Percentiles rank a stretch among this genome's conserved stretches.
phyloP scores from a whole-genome alignment of 2,113 vertebrate genomes.

The Okapia johnstoni region DNA sequence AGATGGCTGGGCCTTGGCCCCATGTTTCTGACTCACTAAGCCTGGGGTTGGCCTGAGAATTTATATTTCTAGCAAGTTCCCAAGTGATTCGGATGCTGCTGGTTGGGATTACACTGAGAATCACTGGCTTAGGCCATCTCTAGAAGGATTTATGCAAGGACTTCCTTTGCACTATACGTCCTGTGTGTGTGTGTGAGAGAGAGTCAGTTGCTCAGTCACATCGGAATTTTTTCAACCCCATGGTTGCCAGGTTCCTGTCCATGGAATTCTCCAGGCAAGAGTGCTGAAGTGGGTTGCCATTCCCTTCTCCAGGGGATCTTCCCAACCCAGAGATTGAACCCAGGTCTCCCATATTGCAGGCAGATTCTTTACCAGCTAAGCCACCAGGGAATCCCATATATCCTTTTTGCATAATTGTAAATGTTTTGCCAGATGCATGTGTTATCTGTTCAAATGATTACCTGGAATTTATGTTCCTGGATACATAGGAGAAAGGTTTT shows the following conservation, averaged over 20 bases:
- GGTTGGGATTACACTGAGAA: background rate
- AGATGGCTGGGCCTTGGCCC: background rate
- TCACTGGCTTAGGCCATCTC: background rate
- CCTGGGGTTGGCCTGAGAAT: background rate
- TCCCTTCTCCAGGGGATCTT: background rate
- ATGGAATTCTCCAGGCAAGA: background rate
- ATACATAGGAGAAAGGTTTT: background rate
- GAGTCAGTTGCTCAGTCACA: background rate
- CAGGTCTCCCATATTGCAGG: background rate
- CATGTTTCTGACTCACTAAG: background rate
- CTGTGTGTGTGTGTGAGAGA: background rate
- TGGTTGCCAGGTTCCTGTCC: background rate
- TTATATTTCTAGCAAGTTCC: background rate
- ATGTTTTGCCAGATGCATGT: background rate
- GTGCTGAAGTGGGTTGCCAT: background rate
- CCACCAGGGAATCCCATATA: background rate
- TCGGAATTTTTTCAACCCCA: background rate
- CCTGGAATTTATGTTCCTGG: background rate
- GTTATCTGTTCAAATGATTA: background rate
- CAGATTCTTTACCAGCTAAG: background rate
- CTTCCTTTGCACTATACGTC: background rate
- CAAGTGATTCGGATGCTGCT: background rate
- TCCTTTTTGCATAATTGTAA: background rate
- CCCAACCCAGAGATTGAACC: background rate
- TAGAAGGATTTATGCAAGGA: background rate